Base-by-base conservation (phyloP, 2,888 invertebrate species). In the Callimorpha dominula region DNA sequence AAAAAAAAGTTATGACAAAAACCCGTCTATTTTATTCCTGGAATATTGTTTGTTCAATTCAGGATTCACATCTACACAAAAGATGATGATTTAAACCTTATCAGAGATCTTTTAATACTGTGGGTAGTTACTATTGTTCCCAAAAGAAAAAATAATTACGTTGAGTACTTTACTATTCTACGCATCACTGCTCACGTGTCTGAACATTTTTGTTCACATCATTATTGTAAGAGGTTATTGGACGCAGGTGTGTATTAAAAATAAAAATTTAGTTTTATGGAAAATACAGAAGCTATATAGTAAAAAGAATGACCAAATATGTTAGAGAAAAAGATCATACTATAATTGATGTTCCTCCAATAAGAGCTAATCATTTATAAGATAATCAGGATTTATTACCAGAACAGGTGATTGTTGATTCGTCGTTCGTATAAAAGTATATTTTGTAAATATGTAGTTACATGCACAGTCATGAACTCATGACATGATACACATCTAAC, bases 301-400 rank as follows among this genome's bases (percentile, higher is more conserved):
- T 20, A 57, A 20, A 57, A 20, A 20, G 12, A 20, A 65, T 65
- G 0, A 65, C 2, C n/a, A n/a, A 20, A 65, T 20, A 12, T n/a
- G n/a, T 40, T 31, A 31, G 31, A 31, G 1, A 2, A 5, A 4
- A 15, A 62, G 9, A 9, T 54, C 12, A n/a, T n/a, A 65, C 2
- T n/a, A 12, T 46, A 64, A 64, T 46, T 11, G 11, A 12, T 65
- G 46, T 46, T 50, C 12, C 31, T 74, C 12, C 20, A 57, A 20
- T 20, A 20, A 57, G 14, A 60, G 31, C 31, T 60, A 14, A 60
- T 31, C 5, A 60, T 0, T 20, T 60, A 31, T 31, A 31, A 31
- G 5, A 7, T 60, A 31, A 77, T 78, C 73, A 77, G 66, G 69
- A 73, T 80, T 80, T 80, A 78, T 76, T 79, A 78, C 72, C 71